Base-by-base conservation (phyloP, 35 echinoderm and acorn worm species). In the Amphiura filiformis region DNA sequence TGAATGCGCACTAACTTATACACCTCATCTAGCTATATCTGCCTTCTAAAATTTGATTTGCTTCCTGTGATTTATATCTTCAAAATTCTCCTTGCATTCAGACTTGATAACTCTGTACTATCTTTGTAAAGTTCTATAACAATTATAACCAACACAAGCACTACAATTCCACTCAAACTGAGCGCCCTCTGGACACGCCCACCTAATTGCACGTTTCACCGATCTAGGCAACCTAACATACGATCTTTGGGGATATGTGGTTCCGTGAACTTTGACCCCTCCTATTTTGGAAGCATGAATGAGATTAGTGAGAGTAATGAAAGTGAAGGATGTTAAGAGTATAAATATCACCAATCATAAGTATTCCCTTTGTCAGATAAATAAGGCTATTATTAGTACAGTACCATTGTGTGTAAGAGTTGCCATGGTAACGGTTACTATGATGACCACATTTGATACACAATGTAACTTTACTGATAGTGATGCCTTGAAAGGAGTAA, bases 201-300 rank as follows among this genome's bases (percentile, higher is more conserved):
- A 47, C 4, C 41, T 47, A 13, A 20, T 70, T 70, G 61, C 61
- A 70, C 61, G 28, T 70, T 70, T 23, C 61, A 70, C 61, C 11
- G 61, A 70, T 70, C 32, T 87, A 34, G 42, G 65, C 36, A 87
- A 35, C 75, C 85, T 77, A 87, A 87, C 85, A 78, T 87, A 87
- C 37, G 65, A 87, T 87, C 85, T 75, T 86, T 86, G 35, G 61
- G 70, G 84, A 38, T 7, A 76, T 35, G 84, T 86, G 83, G 56
- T 28, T 52, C 42, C 41, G 5, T 9, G 17, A 47, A 4, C 41
- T 47, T 47, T 47, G 41, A 47, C 41, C 41, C 41, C 41, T 47
- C 17, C 5, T 17, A 47, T 4, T 47, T 47, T 47, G 4, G 4
- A 47, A 17, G 41, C 41, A 47, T 47, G 41, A 47, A 47, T 47